Base-by-base conservation (phyloP, 2,113 vertebrate species). In the Loxodonta africana region DNA sequence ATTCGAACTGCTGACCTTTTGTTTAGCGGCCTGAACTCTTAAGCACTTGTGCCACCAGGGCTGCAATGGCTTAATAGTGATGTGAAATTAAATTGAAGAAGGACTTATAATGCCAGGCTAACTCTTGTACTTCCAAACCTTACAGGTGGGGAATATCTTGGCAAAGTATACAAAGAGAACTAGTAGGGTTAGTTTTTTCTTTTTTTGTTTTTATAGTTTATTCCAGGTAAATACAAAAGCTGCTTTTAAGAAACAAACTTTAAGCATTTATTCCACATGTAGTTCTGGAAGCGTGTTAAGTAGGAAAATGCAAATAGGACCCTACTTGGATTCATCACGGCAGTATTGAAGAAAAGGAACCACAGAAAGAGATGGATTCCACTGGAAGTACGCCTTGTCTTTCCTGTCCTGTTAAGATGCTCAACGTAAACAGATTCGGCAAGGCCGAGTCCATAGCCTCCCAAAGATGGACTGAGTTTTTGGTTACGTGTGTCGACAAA, bases 41-140 rank as follows among this genome's bases (percentile, higher is more conserved):
- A 57, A 57, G 60, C 60, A 62, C 60, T 48, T 62, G 21, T 20
- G 21, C 60, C 21, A 62, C 60, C 60, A 62, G 21, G 21, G 60
- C 60, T 7, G 18, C 60, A 92, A 88, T 92, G 17, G 7, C 44
- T 93, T 83, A 74, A 60, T 71, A 15, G 12, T 65, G 44, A 78
- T 81, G 85, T 77, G 73, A 85, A 95, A 71, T 89, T 62, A 46
- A 78, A 62, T 65, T 1, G 8, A 57, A 90, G 67, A 90, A 80
- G n/a, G 9, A 82, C 30, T 83, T 5, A 17, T 37, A 23, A 57
- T 30, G 0, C 2, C 48, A n/a, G 18, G n/a, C n/a, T 81, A 73
- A 46, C 33, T 67, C 33, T 96, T 2, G 44, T 23, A 25, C 33
- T 90, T 90, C 78, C 53, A 92, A 62, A 60, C 76, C 26, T 62